A percentile compares a stretch with the other conserved stretches of the same genome.
phyloP scores from a whole-genome alignment of 2,797 vertebrate species.

The Myotis myotis region DNA sequence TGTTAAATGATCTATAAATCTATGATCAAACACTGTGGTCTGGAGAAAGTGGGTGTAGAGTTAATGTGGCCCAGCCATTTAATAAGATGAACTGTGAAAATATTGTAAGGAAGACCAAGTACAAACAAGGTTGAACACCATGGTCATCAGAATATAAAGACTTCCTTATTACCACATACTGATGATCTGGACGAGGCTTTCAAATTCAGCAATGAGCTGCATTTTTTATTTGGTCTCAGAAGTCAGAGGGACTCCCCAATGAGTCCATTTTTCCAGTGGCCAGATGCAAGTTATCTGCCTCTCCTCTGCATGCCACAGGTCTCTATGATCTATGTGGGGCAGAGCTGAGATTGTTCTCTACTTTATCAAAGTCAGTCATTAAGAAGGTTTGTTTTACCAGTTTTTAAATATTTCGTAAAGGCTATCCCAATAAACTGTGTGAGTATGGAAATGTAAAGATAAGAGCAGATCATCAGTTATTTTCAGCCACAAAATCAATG shows the following conservation, averaged over 20 bases:
- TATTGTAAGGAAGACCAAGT: slow-evolving; percentile 26
- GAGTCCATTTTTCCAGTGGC: neutral
- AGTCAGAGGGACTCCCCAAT: slow-evolving; percentile 44
- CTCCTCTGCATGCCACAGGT: neutral
- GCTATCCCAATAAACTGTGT: neutral
- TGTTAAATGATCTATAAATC: slow-evolving; percentile 79
- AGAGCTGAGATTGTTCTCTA: neutral
- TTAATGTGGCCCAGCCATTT: slow-evolving; percentile 64
- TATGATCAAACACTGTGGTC: slow-evolving; percentile 68
- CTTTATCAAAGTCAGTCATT: slow-evolving; percentile 22
- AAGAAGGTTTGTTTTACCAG: slow-evolving; percentile 9
- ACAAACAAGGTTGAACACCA: slow-evolving; percentile 27
- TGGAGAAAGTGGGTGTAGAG: slow-evolving; percentile 70
- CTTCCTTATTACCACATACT: neutral
- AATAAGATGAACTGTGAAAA: slow-evolving; percentile 58
- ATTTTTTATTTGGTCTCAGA: slow-evolving; percentile 39
- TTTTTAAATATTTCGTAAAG: slow-evolving; percentile 9
- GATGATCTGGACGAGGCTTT: slow-evolving; percentile 24
- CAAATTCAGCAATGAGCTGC: slow-evolving; percentile 1
- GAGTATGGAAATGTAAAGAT: slow-evolving; percentile 21
- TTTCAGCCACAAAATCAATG: slow-evolving; percentile 53
- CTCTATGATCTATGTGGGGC: neutral
- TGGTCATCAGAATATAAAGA: slow-evolving; percentile 48
- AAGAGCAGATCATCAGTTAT: slow-evolving; percentile 12
- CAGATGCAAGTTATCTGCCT: neutral